These are phyloP conservation scores for Sisor rabdophorus DNA, from an alignment of 2,113 vertebrate species.

Conservation along the genomic window DNA sequence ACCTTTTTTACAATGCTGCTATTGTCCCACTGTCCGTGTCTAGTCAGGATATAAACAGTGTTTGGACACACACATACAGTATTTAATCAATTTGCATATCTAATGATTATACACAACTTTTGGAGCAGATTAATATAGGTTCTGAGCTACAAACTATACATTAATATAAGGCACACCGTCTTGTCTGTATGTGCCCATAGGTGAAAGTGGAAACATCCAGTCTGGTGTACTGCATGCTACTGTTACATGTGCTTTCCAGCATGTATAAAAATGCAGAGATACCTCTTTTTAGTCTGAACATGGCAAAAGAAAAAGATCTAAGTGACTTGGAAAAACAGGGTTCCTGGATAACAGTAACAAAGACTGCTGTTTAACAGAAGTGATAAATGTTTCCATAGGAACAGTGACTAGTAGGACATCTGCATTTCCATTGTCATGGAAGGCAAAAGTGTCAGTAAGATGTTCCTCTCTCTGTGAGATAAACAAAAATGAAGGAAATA, in stretches of 20 bases:
- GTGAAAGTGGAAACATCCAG: not conserved
- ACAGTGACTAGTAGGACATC: not conserved
- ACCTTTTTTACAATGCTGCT: too few relatives aligned
- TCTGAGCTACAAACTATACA: not conserved
- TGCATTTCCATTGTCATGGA: not conserved
- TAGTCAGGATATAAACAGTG: not conserved
- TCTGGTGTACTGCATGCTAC: not conserved
- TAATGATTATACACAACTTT: too few relatives aligned
- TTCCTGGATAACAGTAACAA: not conserved
- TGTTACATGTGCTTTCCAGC: not conserved
- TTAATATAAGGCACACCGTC: slow-evolving; percentile 6
- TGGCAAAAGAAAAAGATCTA: not conserved
- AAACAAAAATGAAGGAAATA: not conserved
- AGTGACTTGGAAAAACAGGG: not conserved
- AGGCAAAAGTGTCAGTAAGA: not conserved
- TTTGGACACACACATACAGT: not conserved
- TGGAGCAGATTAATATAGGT: not conserved
- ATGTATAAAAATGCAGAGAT: not conserved
- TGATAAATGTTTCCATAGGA: not conserved
- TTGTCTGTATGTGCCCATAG: slow-evolving; percentile 9
- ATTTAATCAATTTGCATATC: not conserved
- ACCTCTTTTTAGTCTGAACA: not conserved
- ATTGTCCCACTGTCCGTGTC: not conserved
- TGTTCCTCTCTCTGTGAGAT: not conserved
- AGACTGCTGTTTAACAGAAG: not conserved